A percentile compares a stretch with the other conserved stretches of the same genome.
Evolutionary conservation across 2,113 vertebrate species (phyloP).

Genomic region (Vulpes vulpes): DNA sequence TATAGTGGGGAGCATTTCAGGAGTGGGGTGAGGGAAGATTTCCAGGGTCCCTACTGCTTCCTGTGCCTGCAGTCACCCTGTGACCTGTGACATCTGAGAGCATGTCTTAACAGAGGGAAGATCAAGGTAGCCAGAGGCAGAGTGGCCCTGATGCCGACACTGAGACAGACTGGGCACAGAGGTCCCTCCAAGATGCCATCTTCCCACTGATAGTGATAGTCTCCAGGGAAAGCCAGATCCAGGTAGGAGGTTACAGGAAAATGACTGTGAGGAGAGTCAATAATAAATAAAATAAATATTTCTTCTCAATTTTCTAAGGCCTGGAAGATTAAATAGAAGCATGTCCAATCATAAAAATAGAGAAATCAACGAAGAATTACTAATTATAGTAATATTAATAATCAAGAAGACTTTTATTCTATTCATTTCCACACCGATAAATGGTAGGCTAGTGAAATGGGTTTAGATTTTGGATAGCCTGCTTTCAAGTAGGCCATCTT

Average conservation of each 20-base stretch:
- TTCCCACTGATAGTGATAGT: neutral
- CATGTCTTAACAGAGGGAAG: neutral
- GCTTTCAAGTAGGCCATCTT: slow-evolving; percentile 11
- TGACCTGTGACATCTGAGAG: neutral
- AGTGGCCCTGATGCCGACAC: neutral
- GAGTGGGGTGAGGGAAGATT: neutral
- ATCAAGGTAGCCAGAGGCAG: neutral
- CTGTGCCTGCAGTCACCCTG: neutral
- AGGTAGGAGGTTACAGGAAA: neutral
- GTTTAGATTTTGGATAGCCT: neutral
- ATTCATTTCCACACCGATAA: neutral
- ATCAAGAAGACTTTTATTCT: neutral
- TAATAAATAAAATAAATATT: neutral
- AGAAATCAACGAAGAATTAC: neutral
- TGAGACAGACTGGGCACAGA: neutral
- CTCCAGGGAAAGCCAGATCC: neutral
- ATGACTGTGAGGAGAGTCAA: neutral
- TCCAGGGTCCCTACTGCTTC: neutral
- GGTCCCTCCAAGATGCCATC: neutral
- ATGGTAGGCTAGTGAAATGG: neutral
- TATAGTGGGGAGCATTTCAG: neutral
- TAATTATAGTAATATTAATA: neutral
- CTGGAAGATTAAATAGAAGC: neutral
- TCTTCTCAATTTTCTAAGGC: neutral
- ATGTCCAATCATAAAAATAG: neutral